Conservation (phyloP, 2,113 vertebrate genomes). For the Aegithalos caudatus region DNA sequence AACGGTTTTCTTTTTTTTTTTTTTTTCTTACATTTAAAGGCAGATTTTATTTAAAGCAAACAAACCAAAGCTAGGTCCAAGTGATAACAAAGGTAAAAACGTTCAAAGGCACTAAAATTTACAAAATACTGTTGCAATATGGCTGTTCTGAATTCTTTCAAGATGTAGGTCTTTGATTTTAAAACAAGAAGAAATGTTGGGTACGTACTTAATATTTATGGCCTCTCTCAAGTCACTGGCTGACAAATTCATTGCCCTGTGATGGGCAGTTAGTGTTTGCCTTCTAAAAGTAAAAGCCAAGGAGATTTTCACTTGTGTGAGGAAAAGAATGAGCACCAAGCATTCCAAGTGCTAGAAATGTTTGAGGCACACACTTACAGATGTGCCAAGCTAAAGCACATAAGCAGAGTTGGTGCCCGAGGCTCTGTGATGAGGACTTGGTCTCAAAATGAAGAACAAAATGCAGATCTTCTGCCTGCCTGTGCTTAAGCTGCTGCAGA, state of each 20-base stretch:
- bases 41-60: conserved; percentile 28
- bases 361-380: background rate
- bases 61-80: background rate
- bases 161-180: background rate
- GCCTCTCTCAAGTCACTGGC: background rate
- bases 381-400: background rate
- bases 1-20: rapidly evolving
- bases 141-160: background rate
- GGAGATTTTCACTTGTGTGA: background rate
- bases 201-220: background rate
- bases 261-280: background rate
- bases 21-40: background rate
- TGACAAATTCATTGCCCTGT: background rate
- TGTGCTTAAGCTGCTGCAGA: background rate
- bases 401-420: background rate
- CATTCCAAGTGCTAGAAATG: background rate
- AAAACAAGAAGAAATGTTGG: background rate
- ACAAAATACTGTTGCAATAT: background rate
- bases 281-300: background rate
- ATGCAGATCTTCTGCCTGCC: conserved; percentile 7
- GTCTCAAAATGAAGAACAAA: conserved; percentile 1
- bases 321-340: background rate
- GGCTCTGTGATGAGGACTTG: background rate
- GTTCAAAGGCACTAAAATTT: background rate
- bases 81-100: background rate